Percentiles rank a stretch among this genome's conserved stretches.
These are phyloP conservation scores for Oeneis ivallda DNA, from an alignment of 2,888 invertebrate species.

Conservation along the genomic window DNA sequence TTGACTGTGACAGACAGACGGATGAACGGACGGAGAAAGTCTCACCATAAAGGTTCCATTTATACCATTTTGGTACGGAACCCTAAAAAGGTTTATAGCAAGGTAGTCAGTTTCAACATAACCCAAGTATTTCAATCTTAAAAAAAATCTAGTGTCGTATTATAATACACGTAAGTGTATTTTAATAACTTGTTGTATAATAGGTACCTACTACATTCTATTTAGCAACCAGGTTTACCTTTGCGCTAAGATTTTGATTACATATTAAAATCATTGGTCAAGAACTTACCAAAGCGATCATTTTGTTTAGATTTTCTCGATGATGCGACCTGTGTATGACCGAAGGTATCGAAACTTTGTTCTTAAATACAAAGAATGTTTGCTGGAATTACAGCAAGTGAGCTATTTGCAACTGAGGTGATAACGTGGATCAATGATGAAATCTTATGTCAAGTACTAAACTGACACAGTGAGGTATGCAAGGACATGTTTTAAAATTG, in stretches of 20 bases:
- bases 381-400: slow-evolving; percentile 63
- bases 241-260: slow-evolving; percentile 7
- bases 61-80: too few species aligned
- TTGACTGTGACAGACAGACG: too few species aligned
- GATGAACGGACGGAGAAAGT: too few species aligned
- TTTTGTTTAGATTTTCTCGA: slow-evolving; percentile 43
- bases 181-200: neutral
- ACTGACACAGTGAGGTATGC: slow-evolving; percentile 41
- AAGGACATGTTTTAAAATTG: slow-evolving; percentile 11
- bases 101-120: too few species aligned
- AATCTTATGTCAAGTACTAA: slow-evolving; percentile 44
- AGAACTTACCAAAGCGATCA: slow-evolving; percentile 64
- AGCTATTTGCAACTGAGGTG: slow-evolving; percentile 59
- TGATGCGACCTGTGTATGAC: slow-evolving; percentile 40
- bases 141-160: too few species aligned
- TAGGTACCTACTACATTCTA: neutral
- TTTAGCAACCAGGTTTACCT: slow-evolving; percentile 5
- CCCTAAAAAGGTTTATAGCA: too few species aligned
- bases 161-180: neutral
- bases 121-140: too few species aligned
- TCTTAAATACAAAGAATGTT: slow-evolving; percentile 71
- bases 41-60: too few species aligned
- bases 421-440: slow-evolving; percentile 66
- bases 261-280: slow-evolving; percentile 4
- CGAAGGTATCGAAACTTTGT: slow-evolving; percentile 36